Base-by-base conservation (phyloP, 2,888 invertebrate species). In the Drosophila mercatorum region DNA sequence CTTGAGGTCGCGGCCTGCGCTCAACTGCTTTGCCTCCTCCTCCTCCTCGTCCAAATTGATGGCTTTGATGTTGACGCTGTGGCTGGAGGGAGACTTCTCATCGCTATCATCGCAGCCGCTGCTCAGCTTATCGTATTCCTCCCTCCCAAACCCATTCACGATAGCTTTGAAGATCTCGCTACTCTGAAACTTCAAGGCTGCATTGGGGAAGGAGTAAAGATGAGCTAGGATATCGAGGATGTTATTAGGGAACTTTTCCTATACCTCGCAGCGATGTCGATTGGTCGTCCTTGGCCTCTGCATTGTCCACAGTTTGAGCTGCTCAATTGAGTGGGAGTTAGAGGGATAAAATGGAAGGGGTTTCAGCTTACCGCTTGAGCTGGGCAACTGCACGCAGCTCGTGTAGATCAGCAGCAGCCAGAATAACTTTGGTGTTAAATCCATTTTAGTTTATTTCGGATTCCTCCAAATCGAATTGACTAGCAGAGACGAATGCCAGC, bases 11-110 rank as follows among this genome's bases (percentile, higher is more conserved):
- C 38, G 53, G 47, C 64, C 60, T 7, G 52, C 49, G 2, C 53
- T 12, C 10, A n/a, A 6, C 0, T 60, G 59, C 46, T 40, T 22
- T 0, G 22, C 28, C 12, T 74, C 68, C 57, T 17, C 17, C 17
- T 17, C 17, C 17, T 57, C 52, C 2, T 68, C 68, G 12, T 63
- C 60, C 46, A 73, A 0, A 6, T 73, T 62, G 11, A 44, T 63
- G 26, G 56, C 46, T 10, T 67, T 43, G 36, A 67, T 73, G 22
- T 56, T 28, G 4, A 73, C n/a, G 4, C 14, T n/a, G 6, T 49
- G 49, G 1, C n/a, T 7, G 17, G 2, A 10, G 4, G 34, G 17
- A 0, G 7, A 6, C 6, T 8, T 17, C 17, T 49, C 31, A 6
- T 49, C 49, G 2, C 6, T 10, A 1, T 2, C 10, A 2, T n/a